Base-by-base conservation (phyloP, 2,888 invertebrate genomes). In the Cerastis leucographa region DNA sequence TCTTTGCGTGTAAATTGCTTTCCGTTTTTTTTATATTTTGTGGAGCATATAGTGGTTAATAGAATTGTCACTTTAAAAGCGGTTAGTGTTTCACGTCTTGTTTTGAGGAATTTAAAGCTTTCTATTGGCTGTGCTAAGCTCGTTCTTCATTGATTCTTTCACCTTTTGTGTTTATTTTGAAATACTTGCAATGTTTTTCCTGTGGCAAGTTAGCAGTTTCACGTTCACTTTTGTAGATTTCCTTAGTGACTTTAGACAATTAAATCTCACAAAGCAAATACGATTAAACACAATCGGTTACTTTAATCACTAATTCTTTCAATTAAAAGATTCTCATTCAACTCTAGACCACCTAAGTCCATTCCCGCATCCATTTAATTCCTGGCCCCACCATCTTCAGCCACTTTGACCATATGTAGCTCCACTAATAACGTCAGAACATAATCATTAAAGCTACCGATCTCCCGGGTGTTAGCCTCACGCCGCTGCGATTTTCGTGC, bases 401-500 rank as follows among this genome's bases (percentile, higher is more conserved):
- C 64, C 49, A 72, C 46, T 76, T 72, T 59, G 62, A 56, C 67
- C 73, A 66, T 76, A 69, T 70, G 73, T 62, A 71, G 86, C 44
- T 68, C 35, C 22, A 64, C 87, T 92, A 91, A 92, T 92, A 92
- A 89, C 87, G 79, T 85, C 87, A 89, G 77, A 92, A 90, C 90
- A 92, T 91, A 90, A 92, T 93, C 93, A 94, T 93, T 94, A 94
- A 86, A 88, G 91, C 92, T 92, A 91, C 92, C 85, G 89, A 87
- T 89, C 84, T 80, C 85, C 74, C 72, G 80, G 81, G 80, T 88
- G 87, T 89, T 85, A 79, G 81, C 84, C 92, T 94, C 95, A 95
- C 95, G 95, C 91, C 90, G 92, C 84, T 88, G 89, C 90, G 93
- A 95, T 95, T 94, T 95, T 95, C 94, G 94, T 94, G 93, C 93